These are phyloP conservation scores for Pyrochroa serraticornis DNA, from an alignment of 2,888 invertebrate genomes.

Conservation along the genomic window DNA sequence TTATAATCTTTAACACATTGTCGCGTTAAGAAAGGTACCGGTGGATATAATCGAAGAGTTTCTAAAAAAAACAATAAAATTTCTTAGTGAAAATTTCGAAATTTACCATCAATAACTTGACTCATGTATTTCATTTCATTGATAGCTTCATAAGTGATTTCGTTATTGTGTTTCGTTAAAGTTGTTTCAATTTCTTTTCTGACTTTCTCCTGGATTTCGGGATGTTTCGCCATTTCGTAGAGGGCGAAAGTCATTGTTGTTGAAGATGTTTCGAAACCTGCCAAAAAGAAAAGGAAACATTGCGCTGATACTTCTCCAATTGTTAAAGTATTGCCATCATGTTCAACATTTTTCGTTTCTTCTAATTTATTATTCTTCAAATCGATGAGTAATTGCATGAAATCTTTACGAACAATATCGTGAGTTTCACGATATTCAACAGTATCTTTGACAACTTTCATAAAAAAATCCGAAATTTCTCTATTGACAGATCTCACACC, in stretches of 20 bases:
- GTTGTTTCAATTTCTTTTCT: conserved; percentile 50
- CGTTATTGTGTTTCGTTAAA: conserved; percentile 44
- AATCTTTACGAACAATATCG: conserved; percentile 60
- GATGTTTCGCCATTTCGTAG: conserved; percentile 53
- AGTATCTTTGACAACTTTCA: conserved; percentile 55
- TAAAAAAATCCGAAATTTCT: conserved; percentile 56
- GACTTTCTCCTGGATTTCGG: conserved; percentile 53
- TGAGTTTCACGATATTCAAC: conserved; percentile 58
- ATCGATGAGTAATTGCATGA: conserved; percentile 59
- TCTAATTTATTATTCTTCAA: conserved; percentile 56
- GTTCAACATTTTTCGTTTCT: conserved; percentile 57
- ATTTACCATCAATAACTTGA: conserved; percentile 52
- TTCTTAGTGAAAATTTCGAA: not conserved
- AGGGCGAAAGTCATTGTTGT: conserved; percentile 50
- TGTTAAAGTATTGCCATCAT: conserved; percentile 35
- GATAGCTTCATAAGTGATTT: conserved; percentile 53
- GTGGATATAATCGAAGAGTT: conserved; percentile 14
- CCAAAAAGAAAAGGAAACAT: conserved; percentile 55
- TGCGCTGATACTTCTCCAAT: conserved; percentile 28
- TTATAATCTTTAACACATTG: conserved; percentile 14
- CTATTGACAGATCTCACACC: not conserved
- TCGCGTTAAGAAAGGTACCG: conserved; percentile 3
- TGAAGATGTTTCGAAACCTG: conserved; percentile 59
- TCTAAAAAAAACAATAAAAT: too few relatives aligned
- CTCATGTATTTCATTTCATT: conserved; percentile 58